Evolutionary conservation across 2,888 invertebrate species (phyloP).

Genomic region (Drosophila diplacantha): DNA sequence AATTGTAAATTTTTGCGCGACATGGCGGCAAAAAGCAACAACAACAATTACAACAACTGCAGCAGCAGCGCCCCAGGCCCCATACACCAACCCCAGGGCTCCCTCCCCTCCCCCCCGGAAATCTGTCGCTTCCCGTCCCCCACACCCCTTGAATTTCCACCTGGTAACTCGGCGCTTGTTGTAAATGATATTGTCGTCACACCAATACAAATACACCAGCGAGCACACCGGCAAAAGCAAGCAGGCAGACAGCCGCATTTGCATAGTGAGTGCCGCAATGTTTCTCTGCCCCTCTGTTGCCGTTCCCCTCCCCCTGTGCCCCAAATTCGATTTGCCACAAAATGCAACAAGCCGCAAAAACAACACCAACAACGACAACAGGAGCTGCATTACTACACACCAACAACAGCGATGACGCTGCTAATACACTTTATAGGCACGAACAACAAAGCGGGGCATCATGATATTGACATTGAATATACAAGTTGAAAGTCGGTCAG

Average conservation of each 20-base stretch:
- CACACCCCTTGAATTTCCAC: slow-evolving; percentile 26
- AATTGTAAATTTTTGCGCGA: slow-evolving; percentile 67
- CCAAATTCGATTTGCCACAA: slow-evolving; percentile 43
- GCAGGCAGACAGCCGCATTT: slow-evolving; percentile 38
- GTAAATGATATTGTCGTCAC: slow-evolving; percentile 67
- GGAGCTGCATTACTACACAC: slow-evolving; percentile 28
- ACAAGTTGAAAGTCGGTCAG: not conserved
- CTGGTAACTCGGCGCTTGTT: slow-evolving; percentile 49
- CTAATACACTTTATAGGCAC: slow-evolving; percentile 36
- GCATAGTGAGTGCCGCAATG: slow-evolving; percentile 50
- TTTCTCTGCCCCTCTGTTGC: slow-evolving; percentile 22
- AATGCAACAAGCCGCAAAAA: slow-evolving; percentile 39
- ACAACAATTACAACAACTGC: slow-evolving; percentile 15
- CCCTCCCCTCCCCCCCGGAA: slow-evolving; percentile 13
- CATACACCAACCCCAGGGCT: slow-evolving; percentile 1
- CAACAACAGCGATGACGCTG: slow-evolving; percentile 42
- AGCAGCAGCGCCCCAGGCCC: no score
- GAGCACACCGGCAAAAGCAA: slow-evolving; percentile 19
- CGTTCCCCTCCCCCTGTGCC: slow-evolving; percentile 9
- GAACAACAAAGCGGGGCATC: slow-evolving; percentile 5
- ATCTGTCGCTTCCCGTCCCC: slow-evolving; percentile 3
- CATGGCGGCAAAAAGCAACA: slow-evolving; percentile 59
- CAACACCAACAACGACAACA: slow-evolving; percentile 21
- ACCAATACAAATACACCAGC: slow-evolving; percentile 38
- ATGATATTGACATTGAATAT: slow-evolving; percentile 32